phyloP scores from a whole-genome alignment of 2,797 vertebrate genomes.

The Sebastes flavidus region DNA sequence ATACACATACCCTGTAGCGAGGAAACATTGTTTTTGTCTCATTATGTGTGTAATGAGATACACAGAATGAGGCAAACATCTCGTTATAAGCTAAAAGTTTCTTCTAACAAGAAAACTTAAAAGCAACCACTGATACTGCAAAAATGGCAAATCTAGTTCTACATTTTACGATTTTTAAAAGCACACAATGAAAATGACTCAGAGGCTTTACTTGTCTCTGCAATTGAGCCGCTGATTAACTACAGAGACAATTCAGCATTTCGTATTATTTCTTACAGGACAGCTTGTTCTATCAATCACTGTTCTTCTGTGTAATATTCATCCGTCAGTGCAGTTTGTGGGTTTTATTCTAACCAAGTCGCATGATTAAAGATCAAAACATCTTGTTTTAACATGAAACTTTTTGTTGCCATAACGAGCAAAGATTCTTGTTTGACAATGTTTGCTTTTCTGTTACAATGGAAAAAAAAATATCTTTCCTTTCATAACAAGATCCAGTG shows the following conservation, averaged over 20 bases:
- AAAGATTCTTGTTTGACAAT: not conserved
- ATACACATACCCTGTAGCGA: not conserved
- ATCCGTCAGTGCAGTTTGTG: not conserved
- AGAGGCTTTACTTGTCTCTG: not conserved
- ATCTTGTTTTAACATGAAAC: not conserved
- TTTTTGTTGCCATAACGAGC: not conserved
- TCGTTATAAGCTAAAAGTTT: not conserved
- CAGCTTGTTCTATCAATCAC: not conserved
- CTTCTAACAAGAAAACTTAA: not conserved
- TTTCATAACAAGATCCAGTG: conserved; percentile 2
- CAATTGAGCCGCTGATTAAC: not conserved
- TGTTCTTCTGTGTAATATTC: not conserved
- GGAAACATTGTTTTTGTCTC: not conserved
- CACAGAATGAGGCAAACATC: not conserved
- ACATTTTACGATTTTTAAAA: not conserved
- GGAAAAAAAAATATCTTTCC: not conserved
- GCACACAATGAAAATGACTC: not conserved
- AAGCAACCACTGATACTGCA: not conserved
- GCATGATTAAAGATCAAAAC: not conserved
- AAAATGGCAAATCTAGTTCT: not conserved
- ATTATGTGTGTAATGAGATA: not conserved
- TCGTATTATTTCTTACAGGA: not conserved
- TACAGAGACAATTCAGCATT: not conserved
- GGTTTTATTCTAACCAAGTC: not conserved
- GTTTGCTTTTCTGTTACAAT: not conserved